Evolutionary conservation across 2,113 vertebrate species (phyloP), one percentile per base, ranked within the genome.

Genomic region (Pachyramphus minor): DNA sequence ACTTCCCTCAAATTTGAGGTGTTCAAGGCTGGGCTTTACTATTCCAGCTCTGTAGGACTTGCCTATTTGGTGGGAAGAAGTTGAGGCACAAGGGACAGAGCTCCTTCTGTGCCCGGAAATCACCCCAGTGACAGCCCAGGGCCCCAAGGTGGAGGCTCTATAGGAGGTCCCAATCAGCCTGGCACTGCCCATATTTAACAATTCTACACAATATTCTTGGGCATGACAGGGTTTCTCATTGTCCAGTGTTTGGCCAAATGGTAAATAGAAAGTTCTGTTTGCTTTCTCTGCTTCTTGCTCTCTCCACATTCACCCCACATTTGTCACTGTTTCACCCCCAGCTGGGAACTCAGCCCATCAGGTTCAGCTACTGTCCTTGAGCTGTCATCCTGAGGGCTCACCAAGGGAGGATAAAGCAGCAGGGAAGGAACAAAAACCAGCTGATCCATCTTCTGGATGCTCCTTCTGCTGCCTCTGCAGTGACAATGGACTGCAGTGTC

Each of bases 81-180:
- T 25, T n/a, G 49, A 69, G 39, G 35, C 20, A 10, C 42, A 44
- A 31, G 44, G 28, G 53, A n/a, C 53, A 49, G 28, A 68, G 23
- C 41, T 88, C 30, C 31, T 31, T 7, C 39, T 31, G 49, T 33
- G 30, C 25, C 4, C 60, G 63, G 30, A 64, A 67, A 31, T n/a
- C 25, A 60, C 22, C 30, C 52, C 12, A 23, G 45, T 17, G 23
- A 47, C 35, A 55, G 23, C 64, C 23, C 18, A 31, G 59, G 24
- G n/a, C 60, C 21, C 8, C 52, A 9, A 5, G 8, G 10, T 11
- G 49, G 22, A 52, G 30, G 13, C 28, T 25, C 25, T n/a, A 0
- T 0, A 20, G 35, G 55, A 72, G 64, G 27, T 41, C 41, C 42
- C 41, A 20, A 0, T 24, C 44, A 20, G 17, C 35, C 44, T 28